Conservation (phyloP, 2,888 invertebrate genomes). For the Lithophane semibrunnea region DNA sequence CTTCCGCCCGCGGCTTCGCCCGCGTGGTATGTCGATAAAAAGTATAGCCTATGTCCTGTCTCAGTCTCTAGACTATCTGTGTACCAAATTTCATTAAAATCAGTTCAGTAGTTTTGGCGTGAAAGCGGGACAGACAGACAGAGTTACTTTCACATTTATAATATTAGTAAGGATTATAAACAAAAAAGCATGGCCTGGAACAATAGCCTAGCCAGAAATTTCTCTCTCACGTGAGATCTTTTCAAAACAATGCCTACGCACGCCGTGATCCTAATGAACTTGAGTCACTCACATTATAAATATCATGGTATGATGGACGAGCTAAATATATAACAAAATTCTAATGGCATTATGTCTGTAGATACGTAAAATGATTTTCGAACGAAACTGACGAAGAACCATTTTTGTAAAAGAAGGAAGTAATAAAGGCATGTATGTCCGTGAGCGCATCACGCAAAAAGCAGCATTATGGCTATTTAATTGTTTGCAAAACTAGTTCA, state of each 20-base stretch:
- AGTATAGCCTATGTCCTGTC: too few species aligned
- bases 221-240: conserved; percentile 33
- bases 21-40: too few species aligned
- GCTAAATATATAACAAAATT: conserved; percentile 58
- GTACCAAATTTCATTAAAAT: too few species aligned
- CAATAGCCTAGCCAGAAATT: conserved; percentile 21
- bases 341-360: conserved; percentile 18
- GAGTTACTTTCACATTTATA: too few species aligned
- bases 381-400: background rate
- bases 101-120: too few species aligned
- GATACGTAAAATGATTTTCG: background rate
- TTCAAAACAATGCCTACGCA: conserved; percentile 33
- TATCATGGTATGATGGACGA: conserved; percentile 66
- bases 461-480: background rate
- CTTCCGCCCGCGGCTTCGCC: too few species aligned
- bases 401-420: background rate
- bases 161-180: too few species aligned
- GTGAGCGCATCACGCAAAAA: background rate
- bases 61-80: too few species aligned
- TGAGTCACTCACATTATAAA: conserved; percentile 71
- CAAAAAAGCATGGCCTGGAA: background rate
- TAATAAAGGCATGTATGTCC: background rate
- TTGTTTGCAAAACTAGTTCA: background rate
- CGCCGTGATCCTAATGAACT: conserved; percentile 53
- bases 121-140: too few species aligned